These are phyloP conservation scores for Brachyhypopomus occidentalis DNA, from an alignment of 2,113 vertebrate genomes.

Conservation along the genomic window DNA sequence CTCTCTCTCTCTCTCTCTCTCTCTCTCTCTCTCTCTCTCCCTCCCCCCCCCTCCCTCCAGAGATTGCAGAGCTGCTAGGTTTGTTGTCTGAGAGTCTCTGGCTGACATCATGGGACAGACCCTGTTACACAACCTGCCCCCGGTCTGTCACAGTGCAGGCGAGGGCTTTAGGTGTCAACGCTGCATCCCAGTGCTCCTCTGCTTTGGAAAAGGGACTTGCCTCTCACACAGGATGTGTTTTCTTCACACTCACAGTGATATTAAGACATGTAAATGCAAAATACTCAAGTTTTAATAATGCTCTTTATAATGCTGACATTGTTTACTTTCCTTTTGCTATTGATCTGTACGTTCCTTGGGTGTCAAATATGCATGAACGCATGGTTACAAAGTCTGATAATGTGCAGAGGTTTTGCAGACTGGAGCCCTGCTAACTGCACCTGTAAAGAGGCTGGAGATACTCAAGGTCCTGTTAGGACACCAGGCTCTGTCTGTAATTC, in stretches of 20 bases:
- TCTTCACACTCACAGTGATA: not conserved
- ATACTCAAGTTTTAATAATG: not conserved
- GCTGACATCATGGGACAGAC: conserved; percentile 52
- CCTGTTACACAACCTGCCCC: conserved; percentile 46
- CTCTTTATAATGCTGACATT: conserved; percentile 4
- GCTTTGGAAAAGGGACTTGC: not conserved
- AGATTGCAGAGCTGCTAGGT: conserved; percentile 34
- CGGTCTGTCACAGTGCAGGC: not conserved
- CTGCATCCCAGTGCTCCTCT: not conserved
- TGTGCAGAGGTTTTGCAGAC: no score
- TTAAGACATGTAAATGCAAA: no score
- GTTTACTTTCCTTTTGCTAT: not conserved
- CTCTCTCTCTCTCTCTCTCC: conserved; percentile 53
- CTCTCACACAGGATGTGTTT: not conserved
- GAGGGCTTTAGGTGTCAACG: conserved; percentile 3
- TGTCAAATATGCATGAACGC: not conserved
- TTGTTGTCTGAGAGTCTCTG: conserved; percentile 6
- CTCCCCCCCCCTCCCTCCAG: conserved; percentile 44
- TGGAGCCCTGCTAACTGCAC: no score
- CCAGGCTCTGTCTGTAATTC: no score
- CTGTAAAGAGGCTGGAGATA: no score
- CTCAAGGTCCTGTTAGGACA: no score
- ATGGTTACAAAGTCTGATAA: no score
- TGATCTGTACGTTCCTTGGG: no score
- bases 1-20: conserved; percentile 67